phyloP scores from a whole-genome alignment of 2,113 vertebrate genomes.

The Perognathus longimembris region DNA sequence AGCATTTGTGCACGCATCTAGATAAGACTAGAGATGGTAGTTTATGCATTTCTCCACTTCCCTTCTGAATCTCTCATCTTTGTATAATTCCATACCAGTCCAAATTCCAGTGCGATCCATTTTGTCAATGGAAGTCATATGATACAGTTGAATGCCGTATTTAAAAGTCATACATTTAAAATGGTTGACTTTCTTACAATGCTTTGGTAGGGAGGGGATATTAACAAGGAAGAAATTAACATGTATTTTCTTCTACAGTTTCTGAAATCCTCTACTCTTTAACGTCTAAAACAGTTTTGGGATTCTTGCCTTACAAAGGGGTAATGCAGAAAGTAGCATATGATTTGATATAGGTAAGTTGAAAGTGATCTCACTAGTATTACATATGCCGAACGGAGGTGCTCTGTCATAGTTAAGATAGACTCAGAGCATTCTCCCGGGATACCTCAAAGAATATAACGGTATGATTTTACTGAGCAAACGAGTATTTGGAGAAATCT shows the following conservation, averaged over 20 bases:
- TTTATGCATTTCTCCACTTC: slow-evolving; percentile 58
- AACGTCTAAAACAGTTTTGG: slow-evolving; percentile 40
- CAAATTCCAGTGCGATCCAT: slow-evolving; percentile 46
- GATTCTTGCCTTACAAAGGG: not conserved
- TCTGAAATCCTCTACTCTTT: slow-evolving; percentile 37
- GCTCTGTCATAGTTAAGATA: not conserved
- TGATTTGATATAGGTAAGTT: slow-evolving; percentile 48
- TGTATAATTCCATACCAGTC: slow-evolving; percentile 16
- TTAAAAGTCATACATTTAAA: slow-evolving; percentile 56
- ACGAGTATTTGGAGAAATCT: not conserved
- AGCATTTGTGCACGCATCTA: not conserved
- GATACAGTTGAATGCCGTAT: slow-evolving; percentile 56
- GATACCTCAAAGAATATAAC: not conserved
- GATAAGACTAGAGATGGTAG: slow-evolving; percentile 62
- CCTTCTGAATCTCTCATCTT: slow-evolving; percentile 21
- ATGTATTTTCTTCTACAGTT: slow-evolving; percentile 50
- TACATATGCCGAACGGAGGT: not conserved
- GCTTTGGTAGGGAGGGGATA: not conserved
- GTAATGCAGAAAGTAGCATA: not conserved
- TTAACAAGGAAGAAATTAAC: slow-evolving; percentile 53
- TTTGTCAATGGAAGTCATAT: not conserved
- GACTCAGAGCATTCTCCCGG: not conserved
- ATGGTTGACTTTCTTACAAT: slow-evolving; percentile 47
- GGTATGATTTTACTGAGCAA: not conserved
- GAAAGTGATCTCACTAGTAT: not conserved